Evolutionary conservation across 2,888 invertebrate species (phyloP).

Genomic region (Aphodius sticticus): DNA sequence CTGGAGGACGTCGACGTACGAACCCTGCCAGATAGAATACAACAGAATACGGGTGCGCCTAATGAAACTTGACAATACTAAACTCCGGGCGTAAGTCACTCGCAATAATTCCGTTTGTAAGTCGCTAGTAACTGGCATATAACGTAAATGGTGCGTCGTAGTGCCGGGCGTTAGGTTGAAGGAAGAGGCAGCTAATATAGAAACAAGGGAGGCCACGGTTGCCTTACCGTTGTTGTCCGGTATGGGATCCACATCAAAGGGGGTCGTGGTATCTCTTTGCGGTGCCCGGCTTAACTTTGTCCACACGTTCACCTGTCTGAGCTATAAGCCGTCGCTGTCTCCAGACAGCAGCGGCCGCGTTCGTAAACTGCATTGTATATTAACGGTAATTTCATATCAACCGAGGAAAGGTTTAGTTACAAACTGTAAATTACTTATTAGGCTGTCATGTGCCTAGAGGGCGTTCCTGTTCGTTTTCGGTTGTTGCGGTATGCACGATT

Average conservation of each 20-base stretch:
- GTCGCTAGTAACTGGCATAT: conserved; percentile 40
- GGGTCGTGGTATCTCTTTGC: conserved; percentile 32
- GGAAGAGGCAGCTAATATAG: neutral
- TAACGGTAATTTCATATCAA: conserved; percentile 35
- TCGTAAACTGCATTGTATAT: conserved; percentile 37
- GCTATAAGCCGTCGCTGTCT: conserved; percentile 36
- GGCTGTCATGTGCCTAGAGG: conserved; percentile 5
- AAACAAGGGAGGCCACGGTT: conserved; percentile 25
- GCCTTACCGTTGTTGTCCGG: conserved; percentile 33
- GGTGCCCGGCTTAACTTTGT: conserved; percentile 36
- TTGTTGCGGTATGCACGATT: neutral
- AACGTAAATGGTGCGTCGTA: conserved; percentile 19
- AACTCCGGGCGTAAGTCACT: conserved; percentile 52
- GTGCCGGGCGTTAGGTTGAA: conserved; percentile 8
- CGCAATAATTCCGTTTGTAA: conserved; percentile 59
- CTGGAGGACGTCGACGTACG: neutral
- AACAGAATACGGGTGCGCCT: conserved; percentile 20
- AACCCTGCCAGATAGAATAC: neutral
- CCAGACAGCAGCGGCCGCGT: conserved; percentile 32
- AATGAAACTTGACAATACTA: conserved; percentile 46
- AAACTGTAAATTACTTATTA: conserved; percentile 29
- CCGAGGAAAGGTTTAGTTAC: conserved; percentile 31
- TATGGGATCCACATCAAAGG: conserved; percentile 38
- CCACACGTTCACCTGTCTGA: conserved; percentile 38
- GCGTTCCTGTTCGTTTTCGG: neutral